These are phyloP conservation scores for Druon quercuslanigerum DNA, from an alignment of 1,140 invertebrate genomes.

Conservation along the genomic window DNA sequence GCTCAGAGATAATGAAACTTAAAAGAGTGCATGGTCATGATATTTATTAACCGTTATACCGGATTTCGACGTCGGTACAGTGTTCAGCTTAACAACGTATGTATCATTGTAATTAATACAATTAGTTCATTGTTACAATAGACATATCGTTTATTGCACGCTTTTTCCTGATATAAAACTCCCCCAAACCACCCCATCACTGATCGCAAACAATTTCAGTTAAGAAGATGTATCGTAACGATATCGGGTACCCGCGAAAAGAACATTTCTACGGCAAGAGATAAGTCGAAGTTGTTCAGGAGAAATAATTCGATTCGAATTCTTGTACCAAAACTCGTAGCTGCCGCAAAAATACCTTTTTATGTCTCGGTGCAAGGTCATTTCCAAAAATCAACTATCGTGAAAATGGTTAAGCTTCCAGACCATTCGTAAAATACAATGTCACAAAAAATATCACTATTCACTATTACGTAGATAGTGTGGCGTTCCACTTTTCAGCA, in stretches of 20 bases:
- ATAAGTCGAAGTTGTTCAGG: not conserved
- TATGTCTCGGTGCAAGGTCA: constrained; percentile 10
- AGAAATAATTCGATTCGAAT: constrained; percentile 4
- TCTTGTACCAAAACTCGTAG: constrained; percentile 18
- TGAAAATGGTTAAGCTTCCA: not conserved
- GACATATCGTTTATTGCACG: constrained; percentile 72
- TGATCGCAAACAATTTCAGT: constrained; percentile 22
- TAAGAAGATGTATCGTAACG: not conserved
- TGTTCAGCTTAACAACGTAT: constrained; percentile 69
- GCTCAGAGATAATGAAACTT: not conserved
- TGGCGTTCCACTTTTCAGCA: not conserved
- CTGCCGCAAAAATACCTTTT: constrained; percentile 1
- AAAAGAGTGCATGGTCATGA: constrained; percentile 68
- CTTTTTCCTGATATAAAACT: constrained; percentile 71
- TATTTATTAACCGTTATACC: constrained; percentile 72
- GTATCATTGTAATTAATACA: constrained; percentile 69
- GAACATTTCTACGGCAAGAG: constrained; percentile 7
- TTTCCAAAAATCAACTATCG: constrained; percentile 13
- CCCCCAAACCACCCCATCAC: constrained; percentile 35
- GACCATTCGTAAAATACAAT: not conserved
- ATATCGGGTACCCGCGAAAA: not conserved
- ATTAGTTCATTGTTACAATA: constrained; percentile 72
- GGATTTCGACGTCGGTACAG: constrained; percentile 63
- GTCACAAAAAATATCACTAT: not conserved
- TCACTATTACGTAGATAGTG: not conserved